Percentiles rank a stretch among this genome's conserved stretches.
These are phyloP conservation scores for Garra rufa DNA, from an alignment of 2,113 vertebrate genomes.

Conservation along the genomic window DNA sequence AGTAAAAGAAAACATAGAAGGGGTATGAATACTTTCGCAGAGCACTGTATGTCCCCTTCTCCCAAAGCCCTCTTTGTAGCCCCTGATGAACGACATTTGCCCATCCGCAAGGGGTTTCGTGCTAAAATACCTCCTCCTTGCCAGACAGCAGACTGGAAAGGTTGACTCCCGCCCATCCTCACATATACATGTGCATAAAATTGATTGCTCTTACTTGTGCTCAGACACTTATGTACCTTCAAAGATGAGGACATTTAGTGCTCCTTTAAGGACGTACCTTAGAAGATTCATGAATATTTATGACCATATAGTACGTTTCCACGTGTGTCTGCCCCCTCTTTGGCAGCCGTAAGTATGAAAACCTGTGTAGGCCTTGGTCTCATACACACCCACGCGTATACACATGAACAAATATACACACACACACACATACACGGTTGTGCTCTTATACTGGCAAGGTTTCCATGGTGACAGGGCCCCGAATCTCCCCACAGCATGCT, in stretches of 20 bases:
- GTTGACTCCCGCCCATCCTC: conserved; percentile 60
- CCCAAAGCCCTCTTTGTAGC: conserved; percentile 61
- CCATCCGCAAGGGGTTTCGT: conserved; percentile 57
- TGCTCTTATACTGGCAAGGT: conserved; percentile 78
- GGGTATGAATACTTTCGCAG: too few relatives aligned
- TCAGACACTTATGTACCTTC: not conserved
- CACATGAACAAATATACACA: conserved; percentile 57
- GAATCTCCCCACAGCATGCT: conserved; percentile 71
- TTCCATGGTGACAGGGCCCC: conserved; percentile 76
- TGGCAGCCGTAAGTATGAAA: conserved; percentile 61
- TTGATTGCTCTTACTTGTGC: not conserved
- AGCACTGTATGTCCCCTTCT: conserved; percentile 58
- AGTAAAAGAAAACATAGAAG: too few relatives aligned
- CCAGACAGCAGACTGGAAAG: conserved; percentile 68
- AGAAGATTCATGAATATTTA: conserved; percentile 35
- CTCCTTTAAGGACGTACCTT: not conserved
- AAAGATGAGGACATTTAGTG: not conserved
- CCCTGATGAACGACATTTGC: conserved; percentile 72
- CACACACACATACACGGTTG: conserved; percentile 57
- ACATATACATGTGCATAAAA: not conserved
- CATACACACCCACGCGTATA: conserved; percentile 73
- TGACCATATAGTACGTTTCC: conserved; percentile 48
- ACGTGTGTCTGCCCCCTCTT: conserved; percentile 55
- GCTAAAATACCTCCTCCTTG: conserved; percentile 44
- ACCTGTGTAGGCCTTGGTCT: conserved; percentile 72